Base-by-base conservation (phyloP, 2,797 vertebrate genomes). In the Orientallactaga sibirica region DNA sequence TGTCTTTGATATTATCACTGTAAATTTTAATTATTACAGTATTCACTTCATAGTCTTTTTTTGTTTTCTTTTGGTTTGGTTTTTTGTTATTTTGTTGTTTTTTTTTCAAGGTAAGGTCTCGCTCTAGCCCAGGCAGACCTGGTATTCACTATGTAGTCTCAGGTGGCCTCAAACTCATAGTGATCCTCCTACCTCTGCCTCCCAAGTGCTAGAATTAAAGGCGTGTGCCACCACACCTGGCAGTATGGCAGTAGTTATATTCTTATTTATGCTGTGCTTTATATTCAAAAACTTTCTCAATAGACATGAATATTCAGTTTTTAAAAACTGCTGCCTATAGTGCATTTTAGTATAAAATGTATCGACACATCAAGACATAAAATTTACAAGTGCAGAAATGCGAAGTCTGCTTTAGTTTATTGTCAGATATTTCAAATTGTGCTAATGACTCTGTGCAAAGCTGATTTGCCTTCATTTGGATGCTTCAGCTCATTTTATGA, bases 21-120 rank as follows among this genome's bases (percentile, higher is more conserved):
- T 79, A 75, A 25, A 71, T 79, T 68, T 62, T 90, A 91, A 81
- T 68, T 52, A 90, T 76, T 33, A 80, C 9, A 76, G 10, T 61
- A 90, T 64, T 94, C 14, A 76, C 61, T 90, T 87, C 41, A 58
- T 58, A 58, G 48, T 48, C 48, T 48, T 48, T 48, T 48, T 48
- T 6, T 48, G 48, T 48, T 48, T 48, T 48, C 7, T 48, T 48
- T 48, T 48, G 48, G 33, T 37, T 37, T 37, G 33, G 33, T 37
- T 37, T 37, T 37, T 37, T 37, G 33, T 37, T 37, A 2, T 2
- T 37, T 37, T 37, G 33, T 37, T n/a, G n/a, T 37, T 37, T 7
- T 10, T 48, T 48, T 48, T 48, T 48, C 48, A 48, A 48, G 48
- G 1, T 48, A 48, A 48, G 48, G 6, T 48, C 48, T 48, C 10